phyloP scores from a whole-genome alignment of 2,113 vertebrate genomes.

The Rostratula benghalensis region DNA sequence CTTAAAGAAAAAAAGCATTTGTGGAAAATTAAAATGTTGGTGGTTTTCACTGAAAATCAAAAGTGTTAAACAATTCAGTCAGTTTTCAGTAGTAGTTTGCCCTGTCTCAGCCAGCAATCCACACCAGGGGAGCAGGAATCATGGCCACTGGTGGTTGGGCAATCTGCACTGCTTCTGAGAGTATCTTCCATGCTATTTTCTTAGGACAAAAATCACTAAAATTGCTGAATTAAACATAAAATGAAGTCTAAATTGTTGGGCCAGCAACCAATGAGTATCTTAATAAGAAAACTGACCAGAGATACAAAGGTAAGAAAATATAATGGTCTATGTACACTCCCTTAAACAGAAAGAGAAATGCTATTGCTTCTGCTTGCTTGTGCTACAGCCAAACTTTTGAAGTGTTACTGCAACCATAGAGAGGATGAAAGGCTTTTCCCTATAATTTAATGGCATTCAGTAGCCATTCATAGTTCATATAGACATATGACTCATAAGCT shows the following conservation, averaged over 20 bases:
- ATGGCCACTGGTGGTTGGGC: rapidly evolving
- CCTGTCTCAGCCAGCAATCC: not conserved
- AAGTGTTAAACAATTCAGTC: not conserved
- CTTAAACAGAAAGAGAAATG: not conserved
- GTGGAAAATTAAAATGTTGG: not conserved
- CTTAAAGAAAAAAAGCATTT: not conserved
- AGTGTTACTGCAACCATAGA: not conserved
- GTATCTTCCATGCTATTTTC: not conserved
- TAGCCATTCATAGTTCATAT: too few relatives aligned
- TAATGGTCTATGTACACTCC: not conserved
- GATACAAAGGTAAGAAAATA: not conserved
- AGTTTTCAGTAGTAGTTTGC: not conserved
- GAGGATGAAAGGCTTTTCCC: not conserved
- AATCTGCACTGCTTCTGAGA: not conserved
- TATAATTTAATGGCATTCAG: not conserved
- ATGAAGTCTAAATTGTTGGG: not conserved
- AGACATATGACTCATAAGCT: rapidly evolving
- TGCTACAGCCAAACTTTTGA: not conserved
- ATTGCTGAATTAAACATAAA: not conserved
- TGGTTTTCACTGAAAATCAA: not conserved
- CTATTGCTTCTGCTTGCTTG: not conserved
- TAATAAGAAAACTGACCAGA: not conserved
- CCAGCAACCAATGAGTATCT: not conserved
- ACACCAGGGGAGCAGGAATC: not conserved
- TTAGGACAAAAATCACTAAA: not conserved